phyloP scores from a whole-genome alignment of 2,888 invertebrate genomes.

The Pandemis heparana region DNA sequence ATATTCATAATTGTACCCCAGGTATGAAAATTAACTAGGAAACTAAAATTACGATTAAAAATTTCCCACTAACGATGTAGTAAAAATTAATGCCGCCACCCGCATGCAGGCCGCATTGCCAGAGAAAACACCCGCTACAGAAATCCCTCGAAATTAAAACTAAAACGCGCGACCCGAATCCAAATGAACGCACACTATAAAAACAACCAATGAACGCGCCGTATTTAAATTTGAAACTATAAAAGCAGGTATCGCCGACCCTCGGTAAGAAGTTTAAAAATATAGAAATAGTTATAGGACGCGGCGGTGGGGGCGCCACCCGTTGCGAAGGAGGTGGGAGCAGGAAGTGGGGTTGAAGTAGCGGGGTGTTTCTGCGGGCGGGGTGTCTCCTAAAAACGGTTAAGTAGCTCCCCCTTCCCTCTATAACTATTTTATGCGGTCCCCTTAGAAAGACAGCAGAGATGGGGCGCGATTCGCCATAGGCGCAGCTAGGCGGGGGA shows the following conservation, averaged over 20 bases:
- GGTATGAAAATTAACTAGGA: conserved; percentile 19
- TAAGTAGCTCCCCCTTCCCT: conserved; percentile 84
- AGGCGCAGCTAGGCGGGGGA: conserved; percentile 74
- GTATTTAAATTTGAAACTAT: conserved; percentile 73
- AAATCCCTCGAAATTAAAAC: conserved; percentile 81
- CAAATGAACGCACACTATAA: conserved; percentile 72
- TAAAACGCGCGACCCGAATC: conserved; percentile 81
- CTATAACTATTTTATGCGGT: conserved; percentile 86
- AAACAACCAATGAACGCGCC: conserved; percentile 72
- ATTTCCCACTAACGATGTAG: conserved; percentile 37
- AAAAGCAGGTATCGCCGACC: conserved; percentile 81
- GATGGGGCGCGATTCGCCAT: conserved; percentile 80
- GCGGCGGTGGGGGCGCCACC: conserved; percentile 57
- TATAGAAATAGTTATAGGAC: conserved; percentile 81
- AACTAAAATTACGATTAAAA: conserved; percentile 38
- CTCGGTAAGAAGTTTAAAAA: conserved; percentile 83
- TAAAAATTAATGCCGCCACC: conserved; percentile 45
- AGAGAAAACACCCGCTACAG: conserved; percentile 57
- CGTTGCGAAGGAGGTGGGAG: conserved; percentile 62
- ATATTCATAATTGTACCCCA: conserved; percentile 24
- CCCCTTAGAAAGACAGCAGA: conserved; percentile 85
- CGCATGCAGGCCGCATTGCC: conserved; percentile 60
- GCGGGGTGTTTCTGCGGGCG: conserved; percentile 77
- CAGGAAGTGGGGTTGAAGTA: conserved; percentile 81
- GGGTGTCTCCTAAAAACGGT: conserved; percentile 86